A percentile compares a stretch with the other conserved stretches of the same genome.
Conservation (phyloP, 2,797 vertebrate genomes). For the Myripristis murdjan region DNA sequence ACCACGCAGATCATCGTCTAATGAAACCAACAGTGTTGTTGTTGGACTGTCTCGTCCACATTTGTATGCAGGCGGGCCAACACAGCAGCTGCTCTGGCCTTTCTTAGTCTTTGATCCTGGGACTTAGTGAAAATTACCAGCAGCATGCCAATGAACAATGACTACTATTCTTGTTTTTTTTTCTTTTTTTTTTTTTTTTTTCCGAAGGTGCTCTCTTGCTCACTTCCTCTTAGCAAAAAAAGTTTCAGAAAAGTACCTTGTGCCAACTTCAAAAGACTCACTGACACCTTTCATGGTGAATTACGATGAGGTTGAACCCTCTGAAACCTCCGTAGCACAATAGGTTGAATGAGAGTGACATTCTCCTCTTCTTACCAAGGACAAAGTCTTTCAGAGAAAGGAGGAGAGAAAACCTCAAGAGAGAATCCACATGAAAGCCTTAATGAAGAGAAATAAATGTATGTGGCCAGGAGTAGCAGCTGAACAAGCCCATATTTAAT, state of each 20-base stretch:
- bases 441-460: constrained; percentile 19
- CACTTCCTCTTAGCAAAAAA: neutral
- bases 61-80: constrained; percentile 24
- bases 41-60: neutral
- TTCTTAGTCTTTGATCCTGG: constrained; percentile 38
- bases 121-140: constrained; percentile 34
- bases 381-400: constrained; percentile 4
- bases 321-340: constrained; percentile 24
- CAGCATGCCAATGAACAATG: constrained; percentile 47
- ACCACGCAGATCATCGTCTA: neutral
- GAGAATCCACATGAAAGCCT: neutral
- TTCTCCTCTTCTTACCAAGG: constrained; percentile 12
- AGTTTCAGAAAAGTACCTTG: constrained; percentile 16
- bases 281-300: constrained; percentile 24
- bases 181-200: no score
- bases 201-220: neutral
- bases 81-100: constrained; percentile 8
- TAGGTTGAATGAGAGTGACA: constrained; percentile 37
- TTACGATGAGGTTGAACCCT: constrained; percentile 8
- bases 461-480: neutral
- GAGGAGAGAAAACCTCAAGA: neutral
- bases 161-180: constrained; percentile 18
- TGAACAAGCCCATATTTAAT: neutral
- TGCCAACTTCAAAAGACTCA: constrained; percentile 30
- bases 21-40: constrained; percentile 2